Conservation (phyloP, 2,888 invertebrate genomes). For the Acanthosepion pharaonis region DNA sequence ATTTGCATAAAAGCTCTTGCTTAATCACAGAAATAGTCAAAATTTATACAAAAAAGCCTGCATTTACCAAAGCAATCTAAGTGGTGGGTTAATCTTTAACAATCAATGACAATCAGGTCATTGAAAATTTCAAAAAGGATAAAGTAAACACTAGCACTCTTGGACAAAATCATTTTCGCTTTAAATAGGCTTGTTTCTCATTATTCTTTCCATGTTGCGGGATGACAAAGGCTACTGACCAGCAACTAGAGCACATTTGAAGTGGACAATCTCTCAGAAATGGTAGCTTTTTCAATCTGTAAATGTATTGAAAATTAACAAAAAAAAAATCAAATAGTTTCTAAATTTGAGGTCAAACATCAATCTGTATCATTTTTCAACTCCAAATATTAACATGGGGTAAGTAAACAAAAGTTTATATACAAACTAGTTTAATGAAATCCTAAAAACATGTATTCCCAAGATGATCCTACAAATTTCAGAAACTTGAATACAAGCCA, state of each 20-base stretch:
- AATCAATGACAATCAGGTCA: too few relatives aligned
- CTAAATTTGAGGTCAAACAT: too few relatives aligned
- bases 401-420: too few relatives aligned
- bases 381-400: too few relatives aligned
- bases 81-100: too few relatives aligned
- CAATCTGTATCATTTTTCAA: too few relatives aligned
- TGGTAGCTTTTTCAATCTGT: slow-evolving; percentile 83
- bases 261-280: slow-evolving; percentile 90
- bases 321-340: too few relatives aligned
- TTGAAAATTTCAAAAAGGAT: background rate
- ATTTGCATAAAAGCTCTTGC: too few relatives aligned
- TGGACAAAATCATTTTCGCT: slow-evolving; percentile 82
- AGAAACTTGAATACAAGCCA: too few relatives aligned
- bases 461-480: too few relatives aligned
- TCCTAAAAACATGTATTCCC: too few relatives aligned
- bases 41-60: background rate
- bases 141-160: slow-evolving; percentile 75
- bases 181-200: slow-evolving; percentile 94
- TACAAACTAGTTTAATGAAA: too few relatives aligned
- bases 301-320: slow-evolving; percentile 13
- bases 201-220: slow-evolving; percentile 98
- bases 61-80: background rate
- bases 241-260: slow-evolving; percentile 96
- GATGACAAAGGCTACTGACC: slow-evolving; percentile 99
- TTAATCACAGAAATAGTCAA: background rate